Conservation (phyloP, 2,797 vertebrate species). For the Pelodytes ibericus region DNA sequence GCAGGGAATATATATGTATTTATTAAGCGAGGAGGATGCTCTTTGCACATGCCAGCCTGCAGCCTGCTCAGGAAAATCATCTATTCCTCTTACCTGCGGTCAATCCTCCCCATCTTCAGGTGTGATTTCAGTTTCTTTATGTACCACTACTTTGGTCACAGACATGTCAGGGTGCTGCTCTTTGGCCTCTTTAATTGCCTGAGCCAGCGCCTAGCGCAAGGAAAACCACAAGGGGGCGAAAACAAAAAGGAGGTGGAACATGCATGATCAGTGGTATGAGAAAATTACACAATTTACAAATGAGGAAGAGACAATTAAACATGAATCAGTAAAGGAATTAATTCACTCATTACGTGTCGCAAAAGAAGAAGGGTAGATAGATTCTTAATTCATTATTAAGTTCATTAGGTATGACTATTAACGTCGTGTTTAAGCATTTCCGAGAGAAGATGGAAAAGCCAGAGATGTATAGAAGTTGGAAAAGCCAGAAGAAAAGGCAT, state of each 20-base stretch:
- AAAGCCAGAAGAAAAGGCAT: too few relatives aligned
- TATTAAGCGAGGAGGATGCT: conserved; percentile 65
- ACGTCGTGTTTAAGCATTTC: too few relatives aligned
- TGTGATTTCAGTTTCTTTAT: conserved; percentile 99
- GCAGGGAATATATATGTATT: conserved; percentile 57
- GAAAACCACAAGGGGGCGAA: conserved; percentile 85
- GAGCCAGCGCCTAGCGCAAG: conserved; percentile 95
- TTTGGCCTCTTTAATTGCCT: conserved; percentile 99
- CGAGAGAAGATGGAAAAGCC: too few relatives aligned
- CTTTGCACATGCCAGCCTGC: conserved; percentile 71
- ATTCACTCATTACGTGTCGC: conserved; percentile 48
- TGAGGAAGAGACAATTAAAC: conserved; percentile 67
- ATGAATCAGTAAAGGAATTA: conserved; percentile 56
- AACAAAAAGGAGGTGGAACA: conserved; percentile 85
- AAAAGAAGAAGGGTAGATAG: conserved; percentile 45
- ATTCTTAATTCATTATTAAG: conserved; percentile 1
- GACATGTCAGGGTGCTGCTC: conserved; percentile 99
- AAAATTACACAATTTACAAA: conserved; percentile 72
- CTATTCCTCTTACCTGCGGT: conserved; percentile 89
- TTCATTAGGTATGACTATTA: too few relatives aligned
- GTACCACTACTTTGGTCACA: conserved; percentile 99
- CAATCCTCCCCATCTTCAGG: conserved; percentile 95
- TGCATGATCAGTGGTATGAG: conserved; percentile 80
- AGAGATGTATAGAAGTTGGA: too few relatives aligned
- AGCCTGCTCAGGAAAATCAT: conserved; percentile 64